phyloP scores from a whole-genome alignment of 2,888 invertebrate genomes.

The Andrena hattorfiana region DNA sequence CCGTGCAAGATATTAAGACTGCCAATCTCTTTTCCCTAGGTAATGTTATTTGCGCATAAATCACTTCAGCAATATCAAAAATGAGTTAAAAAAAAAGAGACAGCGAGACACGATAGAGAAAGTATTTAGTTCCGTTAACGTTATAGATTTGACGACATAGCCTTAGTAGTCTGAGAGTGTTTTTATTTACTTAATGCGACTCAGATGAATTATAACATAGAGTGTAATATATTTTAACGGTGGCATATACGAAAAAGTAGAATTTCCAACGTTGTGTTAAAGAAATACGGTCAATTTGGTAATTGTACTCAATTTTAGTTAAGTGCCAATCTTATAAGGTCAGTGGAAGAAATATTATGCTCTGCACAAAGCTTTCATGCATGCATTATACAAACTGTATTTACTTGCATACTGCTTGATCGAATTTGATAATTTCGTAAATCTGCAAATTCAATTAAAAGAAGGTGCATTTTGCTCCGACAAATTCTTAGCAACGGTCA shows the following conservation, averaged over 20 bases:
- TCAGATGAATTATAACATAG: neutral
- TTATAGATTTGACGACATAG: neutral
- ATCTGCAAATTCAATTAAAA: slow-evolving; percentile 5
- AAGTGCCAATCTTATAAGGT: slow-evolving; percentile 2
- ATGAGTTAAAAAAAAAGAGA: neutral
- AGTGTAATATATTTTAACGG: slow-evolving; percentile 18
- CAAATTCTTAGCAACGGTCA: neutral
- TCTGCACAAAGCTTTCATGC: slow-evolving; percentile 54
- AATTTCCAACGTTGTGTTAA: neutral
- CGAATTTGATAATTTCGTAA: slow-evolving; percentile 21
- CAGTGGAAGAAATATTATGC: slow-evolving; percentile 31
- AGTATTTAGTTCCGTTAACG: slow-evolving; percentile 7
- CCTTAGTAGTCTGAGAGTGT: neutral
- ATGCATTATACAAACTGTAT: slow-evolving; percentile 28
- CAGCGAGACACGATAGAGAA: neutral
- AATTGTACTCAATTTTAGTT: slow-evolving; percentile 27
- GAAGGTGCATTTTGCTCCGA: neutral
- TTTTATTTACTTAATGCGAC: neutral
- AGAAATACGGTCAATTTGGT: slow-evolving; percentile 1
- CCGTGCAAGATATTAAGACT: slow-evolving; percentile 42
- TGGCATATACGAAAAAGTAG: slow-evolving; percentile 6
- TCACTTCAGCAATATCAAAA: slow-evolving; percentile 10
- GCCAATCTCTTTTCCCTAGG: slow-evolving; percentile 41
- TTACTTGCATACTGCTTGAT: slow-evolving; percentile 23
- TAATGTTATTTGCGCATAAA: slow-evolving; percentile 16